A percentile compares a stretch with the other conserved stretches of the same genome.
These are phyloP conservation scores for Flabesymbios commensalis DNA, from an alignment of 2,888 invertebrate species.

Conservation along the genomic window DNA sequence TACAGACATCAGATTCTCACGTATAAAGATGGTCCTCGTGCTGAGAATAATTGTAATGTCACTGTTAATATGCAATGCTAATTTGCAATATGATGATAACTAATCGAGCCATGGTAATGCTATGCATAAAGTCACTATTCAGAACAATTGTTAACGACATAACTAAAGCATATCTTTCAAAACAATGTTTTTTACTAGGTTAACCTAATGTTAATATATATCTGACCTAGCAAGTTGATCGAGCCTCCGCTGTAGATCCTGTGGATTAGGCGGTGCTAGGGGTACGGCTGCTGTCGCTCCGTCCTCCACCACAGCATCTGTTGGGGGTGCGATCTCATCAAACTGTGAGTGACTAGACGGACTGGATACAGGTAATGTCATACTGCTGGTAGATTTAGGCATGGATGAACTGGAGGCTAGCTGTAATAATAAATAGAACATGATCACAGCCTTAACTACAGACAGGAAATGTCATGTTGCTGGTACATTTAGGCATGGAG, in stretches of 20 bases:
- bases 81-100: no score
- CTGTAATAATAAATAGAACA: not conserved
- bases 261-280: conserved; percentile 29
- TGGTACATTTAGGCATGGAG: no score
- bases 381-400: conserved; percentile 54
- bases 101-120: no score
- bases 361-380: conserved; percentile 56
- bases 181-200: not conserved
- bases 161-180: no score
- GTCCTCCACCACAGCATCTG: not conserved
- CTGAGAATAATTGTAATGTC: no score
- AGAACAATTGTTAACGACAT: no score
- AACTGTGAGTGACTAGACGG: conserved; percentile 56
- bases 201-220: no score
- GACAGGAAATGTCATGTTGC: no score
- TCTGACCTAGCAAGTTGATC: conserved; percentile 53
- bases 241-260: conserved; percentile 51
- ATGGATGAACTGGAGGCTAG: conserved; percentile 48
- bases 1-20: no score
- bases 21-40: no score
- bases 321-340: conserved; percentile 40
- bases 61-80: no score
- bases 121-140: no score
- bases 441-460: not conserved
- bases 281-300: not conserved